Evolutionary conservation across 2,888 invertebrate genomes (phyloP), one percentile per base, ranked within the genome.

Genomic region (Noctua janthina): DNA sequence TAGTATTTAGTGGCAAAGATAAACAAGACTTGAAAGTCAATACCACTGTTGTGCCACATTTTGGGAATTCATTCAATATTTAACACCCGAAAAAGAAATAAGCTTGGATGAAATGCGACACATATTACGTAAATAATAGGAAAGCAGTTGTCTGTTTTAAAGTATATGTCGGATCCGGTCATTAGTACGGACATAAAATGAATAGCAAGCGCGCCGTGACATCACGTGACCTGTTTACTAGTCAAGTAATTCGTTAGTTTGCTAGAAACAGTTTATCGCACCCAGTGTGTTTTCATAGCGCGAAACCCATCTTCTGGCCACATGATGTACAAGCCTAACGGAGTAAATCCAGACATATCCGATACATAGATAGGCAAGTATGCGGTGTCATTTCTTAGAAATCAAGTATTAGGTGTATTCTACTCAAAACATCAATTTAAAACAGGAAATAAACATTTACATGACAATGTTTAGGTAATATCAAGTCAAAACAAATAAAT

Each of bases 401-500:
- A 39, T 54, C 5, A 62, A 35, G 2, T 17, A 7, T 56, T 6
- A 59, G 29, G 29, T 29, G 29, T 7, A 39, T 62, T 66, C 13
- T 46, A 29, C 17, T 71, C 5, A 74, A 85, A 81, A 76, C 59
- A 74, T 59, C 10, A 49, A 74, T 76, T 78, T 43, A 66, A 56
- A 62, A 84, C 54, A 1, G 23, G 17, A 72, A 84, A 75, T 59
- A 73, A 70, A 81, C 68, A 84, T 85, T 77, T 76, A 85, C 70
- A 68, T 39, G 71, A 81, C 73, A 79, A 67, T 80, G 75, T 83
- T 79, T 72, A 75, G 54, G 64, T 75, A 77, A 78, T 87, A 81
- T 86, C 68, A 74, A 66, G 74, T 59, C 29, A 62, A 87, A 84
- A 84, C 72, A 89, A 83, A 88, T 81, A 85, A 84, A 88, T 82